Evolutionary conservation across 2,888 invertebrate genomes (phyloP).

Genomic region (Drosophila sordidula): DNA sequence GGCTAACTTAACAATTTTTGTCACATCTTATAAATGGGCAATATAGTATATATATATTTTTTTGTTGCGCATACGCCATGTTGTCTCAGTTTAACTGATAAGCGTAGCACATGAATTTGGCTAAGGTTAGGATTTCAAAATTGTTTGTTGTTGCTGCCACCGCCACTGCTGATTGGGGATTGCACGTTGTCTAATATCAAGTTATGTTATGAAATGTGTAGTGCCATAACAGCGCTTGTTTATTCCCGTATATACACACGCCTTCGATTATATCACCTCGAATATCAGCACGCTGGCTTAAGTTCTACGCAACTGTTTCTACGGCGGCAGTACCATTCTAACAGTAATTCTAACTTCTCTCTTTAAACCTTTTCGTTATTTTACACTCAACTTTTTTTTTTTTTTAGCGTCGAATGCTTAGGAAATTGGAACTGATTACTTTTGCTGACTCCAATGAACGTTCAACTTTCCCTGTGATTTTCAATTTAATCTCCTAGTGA

Average conservation of each 20-base stretch:
- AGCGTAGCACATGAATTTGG: constrained; percentile 10
- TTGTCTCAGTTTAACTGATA: constrained; percentile 1
- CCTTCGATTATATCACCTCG: background rate
- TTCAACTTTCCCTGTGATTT: background rate
- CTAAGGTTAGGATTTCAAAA: constrained; percentile 16
- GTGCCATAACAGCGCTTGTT: constrained; percentile 7
- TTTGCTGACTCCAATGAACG: background rate
- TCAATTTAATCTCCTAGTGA: background rate
- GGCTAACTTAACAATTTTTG: background rate
- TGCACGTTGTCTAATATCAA: constrained; percentile 20
- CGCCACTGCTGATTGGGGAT: background rate
- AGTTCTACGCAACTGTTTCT: constrained; percentile 1
- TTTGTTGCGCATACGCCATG: constrained; percentile 13
- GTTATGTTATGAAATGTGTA: constrained; percentile 10
- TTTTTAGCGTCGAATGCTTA: no score
- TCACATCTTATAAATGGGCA: background rate
- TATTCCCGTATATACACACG: constrained; percentile 1
- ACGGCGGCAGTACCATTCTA: background rate
- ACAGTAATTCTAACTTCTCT: background rate
- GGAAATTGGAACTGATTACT: background rate
- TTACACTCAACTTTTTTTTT: background rate
- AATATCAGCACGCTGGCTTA: constrained; percentile 1
- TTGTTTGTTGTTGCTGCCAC: background rate
- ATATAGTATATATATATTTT: no score
- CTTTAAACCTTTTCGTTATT: background rate